These are phyloP conservation scores for Neodiprion lecontei DNA, from an alignment of 1,140 invertebrate species.

Conservation along the genomic window DNA sequence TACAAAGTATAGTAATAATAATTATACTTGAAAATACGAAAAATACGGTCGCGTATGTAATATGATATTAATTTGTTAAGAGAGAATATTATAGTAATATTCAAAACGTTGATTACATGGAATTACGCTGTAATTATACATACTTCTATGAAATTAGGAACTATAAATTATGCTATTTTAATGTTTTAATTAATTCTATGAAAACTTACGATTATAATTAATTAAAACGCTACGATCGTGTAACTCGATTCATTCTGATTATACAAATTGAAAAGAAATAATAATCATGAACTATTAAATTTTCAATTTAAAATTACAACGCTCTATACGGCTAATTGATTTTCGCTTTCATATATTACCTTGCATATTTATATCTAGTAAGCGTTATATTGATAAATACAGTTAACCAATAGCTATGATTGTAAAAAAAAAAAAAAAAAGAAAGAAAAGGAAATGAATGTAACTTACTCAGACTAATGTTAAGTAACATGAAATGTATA, in stretches of 20 bases:
- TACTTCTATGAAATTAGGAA: background rate
- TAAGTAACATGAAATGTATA: slow-evolving; percentile 3
- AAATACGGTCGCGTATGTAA: too few relatives aligned
- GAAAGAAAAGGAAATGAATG: background rate
- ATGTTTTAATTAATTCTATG: background rate
- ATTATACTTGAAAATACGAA: too few relatives aligned
- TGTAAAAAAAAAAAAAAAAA: background rate
- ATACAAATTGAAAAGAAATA: too few relatives aligned
- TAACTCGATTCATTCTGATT: background rate
- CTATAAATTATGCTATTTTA: background rate
- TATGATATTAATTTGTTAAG: background rate
- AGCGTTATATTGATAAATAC: background rate
- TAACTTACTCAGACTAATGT: background rate
- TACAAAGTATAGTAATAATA: background rate
- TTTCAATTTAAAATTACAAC: background rate
- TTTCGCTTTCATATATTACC: background rate
- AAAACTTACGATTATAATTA: background rate
- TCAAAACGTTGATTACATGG: background rate
- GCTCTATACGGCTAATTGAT: slow-evolving; percentile 1
- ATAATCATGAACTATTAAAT: background rate
- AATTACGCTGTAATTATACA: background rate
- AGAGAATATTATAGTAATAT: slow-evolving; percentile 3
- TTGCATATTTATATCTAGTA: background rate
- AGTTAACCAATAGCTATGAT: background rate
- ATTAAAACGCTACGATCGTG: background rate